phyloP scores from a whole-genome alignment of 2,888 invertebrate species.

The Lasius fuliginosus region DNA sequence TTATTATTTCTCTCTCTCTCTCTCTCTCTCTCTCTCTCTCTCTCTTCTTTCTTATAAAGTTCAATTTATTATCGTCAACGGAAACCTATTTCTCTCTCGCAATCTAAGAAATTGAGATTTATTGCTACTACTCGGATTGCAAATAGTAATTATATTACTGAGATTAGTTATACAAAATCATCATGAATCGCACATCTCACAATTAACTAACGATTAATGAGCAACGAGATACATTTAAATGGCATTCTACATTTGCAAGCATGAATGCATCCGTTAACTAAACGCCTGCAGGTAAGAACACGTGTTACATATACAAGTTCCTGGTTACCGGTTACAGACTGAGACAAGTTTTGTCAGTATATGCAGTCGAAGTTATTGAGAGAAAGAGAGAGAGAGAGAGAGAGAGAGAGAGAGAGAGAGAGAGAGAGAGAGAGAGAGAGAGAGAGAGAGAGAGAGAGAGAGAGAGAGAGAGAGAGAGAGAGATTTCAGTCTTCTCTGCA shows the following conservation, averaged over 20 bases:
- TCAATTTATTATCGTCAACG: not conserved
- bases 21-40: too few relatives aligned
- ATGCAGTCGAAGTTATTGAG: constrained; percentile 48
- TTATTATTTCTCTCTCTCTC: not conserved
- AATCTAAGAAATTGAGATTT: not conserved
- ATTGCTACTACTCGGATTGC: not conserved
- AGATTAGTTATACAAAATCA: not conserved
- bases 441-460: not conserved
- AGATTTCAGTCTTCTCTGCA: constrained; percentile 60
- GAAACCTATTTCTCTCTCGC: not conserved
- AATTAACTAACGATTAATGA: constrained; percentile 38
- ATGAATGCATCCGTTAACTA: constrained; percentile 63
- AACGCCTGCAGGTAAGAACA: constrained; percentile 56
- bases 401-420: constrained; percentile 33
- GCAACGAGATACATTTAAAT: constrained; percentile 30
- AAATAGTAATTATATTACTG: constrained; percentile 5
- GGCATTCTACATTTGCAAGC: constrained; percentile 30
- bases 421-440: not conserved
- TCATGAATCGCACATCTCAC: constrained; percentile 5
- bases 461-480: not conserved
- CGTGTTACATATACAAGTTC: constrained; percentile 54
- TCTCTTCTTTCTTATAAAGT: not conserved
- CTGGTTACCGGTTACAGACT: constrained; percentile 35
- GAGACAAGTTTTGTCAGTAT: constrained; percentile 56
- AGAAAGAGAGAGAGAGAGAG: not conserved